These are phyloP conservation scores for Poeciliopsis prolifica DNA, from an alignment of 2,113 vertebrate species.

Conservation along the genomic window DNA sequence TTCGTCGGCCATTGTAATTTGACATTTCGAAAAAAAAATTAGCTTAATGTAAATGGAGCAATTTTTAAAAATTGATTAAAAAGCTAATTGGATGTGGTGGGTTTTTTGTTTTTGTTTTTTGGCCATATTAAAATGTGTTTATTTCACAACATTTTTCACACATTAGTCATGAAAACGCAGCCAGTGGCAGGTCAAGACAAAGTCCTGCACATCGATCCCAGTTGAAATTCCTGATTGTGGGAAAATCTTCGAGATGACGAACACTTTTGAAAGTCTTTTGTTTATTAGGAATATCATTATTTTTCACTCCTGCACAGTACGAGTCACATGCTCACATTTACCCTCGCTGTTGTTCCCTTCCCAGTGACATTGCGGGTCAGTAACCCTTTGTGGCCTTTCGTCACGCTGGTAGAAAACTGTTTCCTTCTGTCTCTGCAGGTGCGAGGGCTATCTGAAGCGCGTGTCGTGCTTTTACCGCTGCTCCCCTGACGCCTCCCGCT, in stretches of 20 bases:
- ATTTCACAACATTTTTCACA: no score
- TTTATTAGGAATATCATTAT: not conserved
- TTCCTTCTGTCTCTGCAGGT: slow-evolving; percentile 50
- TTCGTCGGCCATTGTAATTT: no score
- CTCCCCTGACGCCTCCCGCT: slow-evolving; percentile 80
- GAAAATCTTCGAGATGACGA: not conserved
- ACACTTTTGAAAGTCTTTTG: not conserved
- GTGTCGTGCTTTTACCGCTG: slow-evolving; percentile 82
- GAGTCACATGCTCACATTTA: not conserved
- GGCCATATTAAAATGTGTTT: no score
- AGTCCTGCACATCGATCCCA: not conserved
- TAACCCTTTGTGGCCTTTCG: not conserved
- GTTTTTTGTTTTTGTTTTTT: no score
- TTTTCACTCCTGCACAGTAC: not conserved
- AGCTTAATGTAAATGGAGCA: no score
- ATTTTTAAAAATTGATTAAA: no score
- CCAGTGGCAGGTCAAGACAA: not conserved
- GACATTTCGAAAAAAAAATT: no score
- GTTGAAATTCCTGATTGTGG: not conserved
- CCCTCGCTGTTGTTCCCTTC: not conserved
- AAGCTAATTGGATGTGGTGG: no score
- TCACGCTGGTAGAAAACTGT: not conserved
- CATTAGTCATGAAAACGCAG: no score
- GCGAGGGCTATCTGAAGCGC: slow-evolving; percentile 75
- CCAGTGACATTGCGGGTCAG: not conserved